phyloP scores from a whole-genome alignment of 2,888 invertebrate species.

The Nasonovia ribisnigri region DNA sequence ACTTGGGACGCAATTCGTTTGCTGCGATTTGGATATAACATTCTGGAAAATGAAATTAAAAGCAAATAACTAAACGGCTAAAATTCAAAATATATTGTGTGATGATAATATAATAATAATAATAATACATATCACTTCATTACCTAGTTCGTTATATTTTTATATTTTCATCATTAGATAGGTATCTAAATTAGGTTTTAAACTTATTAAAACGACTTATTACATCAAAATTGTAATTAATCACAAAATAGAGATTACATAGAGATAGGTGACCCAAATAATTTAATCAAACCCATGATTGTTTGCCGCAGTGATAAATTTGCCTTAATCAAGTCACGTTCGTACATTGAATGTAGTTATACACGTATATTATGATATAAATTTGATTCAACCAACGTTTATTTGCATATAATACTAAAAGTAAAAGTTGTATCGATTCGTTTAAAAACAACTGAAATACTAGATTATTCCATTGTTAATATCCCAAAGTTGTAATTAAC shows the following conservation, averaged over 20 bases:
- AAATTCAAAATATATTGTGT: neutral
- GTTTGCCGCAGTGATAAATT: constrained; percentile 13
- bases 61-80: neutral
- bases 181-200: neutral
- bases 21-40: neutral
- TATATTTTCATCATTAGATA: neutral
- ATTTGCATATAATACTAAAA: constrained; percentile 20
- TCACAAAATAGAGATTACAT: neutral
- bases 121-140: neutral
- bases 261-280: neutral
- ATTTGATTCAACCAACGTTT: neutral
- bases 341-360: neutral
- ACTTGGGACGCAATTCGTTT: no score
- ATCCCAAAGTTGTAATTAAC: neutral
- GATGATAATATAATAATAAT: neutral
- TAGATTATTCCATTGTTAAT: neutral
- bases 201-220: neutral
- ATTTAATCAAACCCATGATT: constrained; percentile 21
- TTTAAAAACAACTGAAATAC: neutral
- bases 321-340: constrained; percentile 25
- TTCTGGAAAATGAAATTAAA: neutral
- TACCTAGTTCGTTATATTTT: neutral
- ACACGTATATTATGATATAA: neutral
- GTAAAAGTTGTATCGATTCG: neutral
- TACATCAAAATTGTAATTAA: neutral